Evolutionary conservation across 2,888 invertebrate species (phyloP).

Genomic region (Reticulitermes lucifugus): DNA sequence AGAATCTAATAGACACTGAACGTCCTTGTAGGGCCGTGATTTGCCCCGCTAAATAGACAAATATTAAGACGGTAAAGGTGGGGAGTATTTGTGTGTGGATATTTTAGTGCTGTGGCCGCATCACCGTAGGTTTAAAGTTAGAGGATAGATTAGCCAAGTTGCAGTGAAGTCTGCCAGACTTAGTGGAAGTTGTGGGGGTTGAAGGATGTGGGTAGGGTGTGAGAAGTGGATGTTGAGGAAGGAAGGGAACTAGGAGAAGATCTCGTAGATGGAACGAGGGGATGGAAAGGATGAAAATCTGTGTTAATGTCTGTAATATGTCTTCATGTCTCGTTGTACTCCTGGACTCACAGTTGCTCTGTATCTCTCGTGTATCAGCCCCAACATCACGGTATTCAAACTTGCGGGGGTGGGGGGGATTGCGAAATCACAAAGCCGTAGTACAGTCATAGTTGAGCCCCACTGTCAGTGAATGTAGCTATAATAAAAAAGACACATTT

Average conservation of each 20-base stretch:
- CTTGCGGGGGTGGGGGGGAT: no score
- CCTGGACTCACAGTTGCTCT: conserved; percentile 17
- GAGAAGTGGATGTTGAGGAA: not conserved
- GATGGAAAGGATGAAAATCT: conserved; percentile 18
- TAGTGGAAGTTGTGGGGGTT: not conserved
- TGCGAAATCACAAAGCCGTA: not conserved
- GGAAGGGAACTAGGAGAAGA: conserved; percentile 7
- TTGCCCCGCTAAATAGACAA: not conserved
- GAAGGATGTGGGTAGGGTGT: not conserved
- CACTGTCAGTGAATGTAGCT: no score
- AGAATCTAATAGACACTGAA: not conserved
- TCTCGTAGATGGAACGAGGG: not conserved
- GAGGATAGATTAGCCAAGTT: not conserved
- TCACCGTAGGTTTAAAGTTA: not conserved
- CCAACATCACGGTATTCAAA: not conserved
- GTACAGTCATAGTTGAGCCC: not conserved
- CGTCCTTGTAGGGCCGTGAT: not conserved
- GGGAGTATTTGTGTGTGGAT: not conserved
- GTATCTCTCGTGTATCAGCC: not conserved
- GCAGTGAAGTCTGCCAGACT: not conserved
- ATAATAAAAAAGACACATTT: no score
- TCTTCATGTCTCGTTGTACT: conserved; percentile 18
- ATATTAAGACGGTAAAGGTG: not conserved
- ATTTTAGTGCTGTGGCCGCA: not conserved
- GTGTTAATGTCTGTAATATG: conserved; percentile 30